Base-by-base conservation (phyloP, 2,797 vertebrate genomes). In the Pipistrellus kuhlii region DNA sequence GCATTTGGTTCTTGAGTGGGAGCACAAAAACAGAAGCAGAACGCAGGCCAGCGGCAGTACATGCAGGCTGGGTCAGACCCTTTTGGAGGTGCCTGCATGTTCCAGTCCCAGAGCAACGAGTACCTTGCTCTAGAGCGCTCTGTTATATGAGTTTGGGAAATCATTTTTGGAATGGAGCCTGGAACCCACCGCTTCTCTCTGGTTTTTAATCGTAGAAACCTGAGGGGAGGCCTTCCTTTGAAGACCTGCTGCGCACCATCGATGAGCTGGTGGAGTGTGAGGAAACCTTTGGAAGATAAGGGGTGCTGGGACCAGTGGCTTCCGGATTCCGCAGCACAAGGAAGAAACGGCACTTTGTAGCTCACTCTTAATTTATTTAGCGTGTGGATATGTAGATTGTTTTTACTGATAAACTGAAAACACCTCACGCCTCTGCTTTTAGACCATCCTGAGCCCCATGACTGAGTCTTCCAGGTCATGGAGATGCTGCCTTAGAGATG, bases 181-280 rank as follows among this genome's bases (percentile, higher is more conserved):
- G 94, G 77, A 86, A 68, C 69, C 55, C 64, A 94, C 80, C 25
- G 13, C 80, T 82, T 95, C 73, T 95, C 64, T 88, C 75, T 83
- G 62, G 23, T 83, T 94, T 93, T 84, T 62, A 46, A 88, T 88
- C 83, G 59, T 51, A 99, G 99, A 99, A 98, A 96, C 98, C 99
- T 3, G 99, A 99, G 38, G 98, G 98, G 53, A 98, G 99, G 1
- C 99, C 99, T 0, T 97, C 98, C 1, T 99, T 99, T 95, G 97
- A 97, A 71, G 97, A 99, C 41, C 87, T 99, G 92, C 97, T 98
- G 84, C 71, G 51, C 11, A 97, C 96, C 57, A 99, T 99, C 91
- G 97, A 98, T 8, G 98, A 98, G 3, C 97, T 98, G 55, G 98
- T 99, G 10, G 99, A 99, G 85, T 96, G 97, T 0, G 99, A 99